Base-by-base conservation (phyloP, 2,888 invertebrate species). In the Philaethria dido region DNA sequence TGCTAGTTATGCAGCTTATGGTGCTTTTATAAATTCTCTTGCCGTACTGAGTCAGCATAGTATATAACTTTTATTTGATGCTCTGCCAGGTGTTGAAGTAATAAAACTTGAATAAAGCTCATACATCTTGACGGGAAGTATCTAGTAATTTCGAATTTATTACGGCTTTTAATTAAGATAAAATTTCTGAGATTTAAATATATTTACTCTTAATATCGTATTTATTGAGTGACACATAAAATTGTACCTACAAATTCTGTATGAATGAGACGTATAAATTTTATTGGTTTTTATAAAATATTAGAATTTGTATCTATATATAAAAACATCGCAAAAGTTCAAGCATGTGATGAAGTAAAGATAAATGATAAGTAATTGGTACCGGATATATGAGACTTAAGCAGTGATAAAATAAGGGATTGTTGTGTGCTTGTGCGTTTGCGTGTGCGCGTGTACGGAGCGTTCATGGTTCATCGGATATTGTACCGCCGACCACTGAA, bases 1-100 rank as follows among this genome's bases (percentile, higher is more conserved):
- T 75, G 73, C 68, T 16, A 22, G 63, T 55, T 33, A 42, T 25
- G 18, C 44, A 63, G 44, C 68, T 87, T 86, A 87, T 88, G 75
- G 82, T 77, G 77, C 78, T 83, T 86, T 85, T 84, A 85, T 84
- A 88, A 84, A 86, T 86, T 82, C 78, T 22, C 25, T 70, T 73
- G 74, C 78, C 77, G 79, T 80, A 80, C 75, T 71, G 74, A 77
- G 80, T 78, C 81, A 77, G 78, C 87, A 84, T 86, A 88, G 85
- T 71, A 73, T 77, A 80, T 83, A 80, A 81, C 83, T 86, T 84
- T 88, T 87, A 86, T 89, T 89, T 88, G 80, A 87, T 85, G 81
- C 78, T 74, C 76, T 71, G 79, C 83, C 88, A 87, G 88, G 88
- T 89, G 89, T 80, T 78, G 73, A 69, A 68, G 80, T 77, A 79